Base-by-base conservation (phyloP, 2,113 vertebrate species). In the Percopsis transmontana region DNA sequence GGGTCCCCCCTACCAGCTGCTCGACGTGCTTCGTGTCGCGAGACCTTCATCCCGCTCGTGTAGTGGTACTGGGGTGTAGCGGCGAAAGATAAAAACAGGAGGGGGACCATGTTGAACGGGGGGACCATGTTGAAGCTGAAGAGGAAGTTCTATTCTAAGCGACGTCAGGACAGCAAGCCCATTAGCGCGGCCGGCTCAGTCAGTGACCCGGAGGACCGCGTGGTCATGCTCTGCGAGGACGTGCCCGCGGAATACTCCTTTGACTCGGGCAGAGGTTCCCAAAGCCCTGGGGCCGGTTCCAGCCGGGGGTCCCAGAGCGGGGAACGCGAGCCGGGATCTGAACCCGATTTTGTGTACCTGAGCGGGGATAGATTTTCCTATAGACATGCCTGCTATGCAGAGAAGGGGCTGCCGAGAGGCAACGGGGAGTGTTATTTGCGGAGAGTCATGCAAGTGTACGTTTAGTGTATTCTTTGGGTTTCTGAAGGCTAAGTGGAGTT, bases 171-270 rank as follows among this genome's bases (percentile, higher is more conserved):
- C 65, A 90, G 87, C 3, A 53, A 79, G 0, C 83, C 83, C 66
- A 89, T 87, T 65, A 85, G 86, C 55, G 68, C 56, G 0, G 74
- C 62, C 0, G 86, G 82, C 50, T 82, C 84, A 0, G 1, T 76
- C 80, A 85, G 74, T 5, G 88, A 91, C 57, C 72, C 85, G 70
- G 83, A 87, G 20, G 88, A 91, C 66, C 75, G 85, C 19, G 88
- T 93, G 63, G 72, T 92, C 78, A 91, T 93, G 92, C 23, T 91
- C 2, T 92, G 91, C 0, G 91, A 93, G 39, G 91, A 92, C 9
- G 0, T 92, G 1, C 88, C 90, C 0, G 51, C 61, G 0, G 63
- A 66, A 42, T 62, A 2, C 40, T 88, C 81, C 2, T 69, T 63
- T 0, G 59, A 81, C 58, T 87, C 85, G 0, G 58, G 69, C 18